Evolutionary conservation across 2,888 invertebrate species (phyloP), one percentile per base, ranked within the genome.

Genomic region (Lacanobia wlatinum): DNA sequence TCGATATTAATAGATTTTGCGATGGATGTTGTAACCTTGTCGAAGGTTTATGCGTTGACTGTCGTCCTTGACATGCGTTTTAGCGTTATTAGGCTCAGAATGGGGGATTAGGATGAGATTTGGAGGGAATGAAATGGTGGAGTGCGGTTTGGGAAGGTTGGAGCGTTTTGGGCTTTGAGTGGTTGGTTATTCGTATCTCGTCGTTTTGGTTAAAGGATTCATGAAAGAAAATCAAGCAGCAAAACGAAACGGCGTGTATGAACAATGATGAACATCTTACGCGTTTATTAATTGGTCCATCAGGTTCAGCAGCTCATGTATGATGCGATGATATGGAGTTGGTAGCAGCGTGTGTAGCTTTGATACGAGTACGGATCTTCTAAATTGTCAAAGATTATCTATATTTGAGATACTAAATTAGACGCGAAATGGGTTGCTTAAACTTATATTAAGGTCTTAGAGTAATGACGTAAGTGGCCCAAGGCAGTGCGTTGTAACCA

Each of bases 1-100:
- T 56, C 69, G 71, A 81, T 80, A 70, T 79, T 70, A 73, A 85
- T 83, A 80, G 75, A 77, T 73, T 80, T 71, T 46, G 53, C 59
- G 69, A 72, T 71, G 46, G 21, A 73, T 48, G n/a, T 76, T 48
- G n/a, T 76, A 52, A 55, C 65, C 62, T 82, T 73, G 62, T 23
- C 10, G 16, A 28, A 9, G 61, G 23, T 77, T 64, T 63, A 43
- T 14, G 40, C 43, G 53, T 66, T 61, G 55, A 61, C 58, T 67
- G n/a, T 12, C 38, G 70, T 76, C 80, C 80, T 80, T 85, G 74
- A 70, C 55, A 69, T 61, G 62, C 38, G 70, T 61, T 76, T 65
- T 28, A 53, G 53, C 40, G 16, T 40, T 62, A 21, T 55, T 28
- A n/a, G 8, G 34, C 5, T 9, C 5, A 23, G 18, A 56, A 59